Evolutionary conservation across 2,888 invertebrate species (phyloP), one percentile per base, ranked within the genome.

Genomic region (Drosophila robusta): DNA sequence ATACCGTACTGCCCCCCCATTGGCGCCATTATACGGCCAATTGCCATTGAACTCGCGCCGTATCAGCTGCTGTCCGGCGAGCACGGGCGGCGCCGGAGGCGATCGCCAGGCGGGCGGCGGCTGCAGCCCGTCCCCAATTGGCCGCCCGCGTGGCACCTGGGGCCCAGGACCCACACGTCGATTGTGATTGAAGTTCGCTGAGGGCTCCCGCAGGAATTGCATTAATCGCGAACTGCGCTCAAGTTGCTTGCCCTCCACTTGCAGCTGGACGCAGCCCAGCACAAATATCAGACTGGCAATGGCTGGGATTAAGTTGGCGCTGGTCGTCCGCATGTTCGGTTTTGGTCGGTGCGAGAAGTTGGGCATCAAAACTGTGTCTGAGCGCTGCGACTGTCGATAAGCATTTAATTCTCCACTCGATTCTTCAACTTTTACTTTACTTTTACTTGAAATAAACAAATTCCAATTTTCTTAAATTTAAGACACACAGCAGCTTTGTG

Each of bases 401-500:
- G 69, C 77, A 70, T 89, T 89, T 90, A 76, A 89, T 80, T 72
- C 65, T 57, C 12, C 63, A 51, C 61, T 58, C 55, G 46, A 55
- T 72, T 83, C 70, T 71, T 75, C 80, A 56, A 80, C 83, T 82
- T 79, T 80, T 75, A 80, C 64, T 72, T 78, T 75, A 80, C 81
- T 87, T 87, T 87, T 80, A 82, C 85, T 80, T 65, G 60, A 84
- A 79, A 83, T 81, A 71, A 81, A 72, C 65, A 81, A 78, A 80
- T 71, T 60, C 66, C 60, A 58, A 72, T 83, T 77, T 71, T 84
- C 65, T 71, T 66, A 51, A 71, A 74, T 68, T 71, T 63, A 71
- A 58, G 64, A 60, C 69, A 61, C 52, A 58, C 47, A 64, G 16
- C 47, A 41, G 55, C 47, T 66, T 52, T 51, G 45, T 45, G 52